phyloP scores from a whole-genome alignment of 2,113 vertebrate genomes.

The Pelobates fuscus region DNA sequence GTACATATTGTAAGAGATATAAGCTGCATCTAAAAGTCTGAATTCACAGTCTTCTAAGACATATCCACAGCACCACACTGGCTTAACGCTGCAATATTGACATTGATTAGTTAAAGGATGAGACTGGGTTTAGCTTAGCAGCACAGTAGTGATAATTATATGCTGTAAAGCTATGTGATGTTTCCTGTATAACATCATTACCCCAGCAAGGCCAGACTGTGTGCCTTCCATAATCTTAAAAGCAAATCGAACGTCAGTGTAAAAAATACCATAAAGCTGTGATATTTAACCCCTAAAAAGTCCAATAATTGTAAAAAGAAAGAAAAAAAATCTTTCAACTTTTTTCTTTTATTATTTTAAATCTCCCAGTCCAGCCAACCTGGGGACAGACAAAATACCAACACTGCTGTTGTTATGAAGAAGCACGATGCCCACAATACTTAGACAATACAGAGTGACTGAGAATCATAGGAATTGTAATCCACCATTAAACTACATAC shows the following conservation, averaged over 20 bases:
- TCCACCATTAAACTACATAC: too few species aligned
- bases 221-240: conserved; percentile 52
- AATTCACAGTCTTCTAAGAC: not conserved
- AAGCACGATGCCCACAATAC: too few species aligned
- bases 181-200: conserved; percentile 58
- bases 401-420: too few species aligned
- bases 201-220: conserved; percentile 50
- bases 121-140: conserved; percentile 16
- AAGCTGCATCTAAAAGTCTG: not conserved
- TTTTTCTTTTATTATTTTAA: too few species aligned
- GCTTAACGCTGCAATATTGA: conserved; percentile 1
- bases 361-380: too few species aligned
- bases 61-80: conserved; percentile 2
- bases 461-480: too few species aligned
- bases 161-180: conserved; percentile 58
- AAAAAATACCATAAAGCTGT: conserved; percentile 18
- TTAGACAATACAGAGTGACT: too few species aligned
- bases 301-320: too few species aligned
- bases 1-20: not conserved
- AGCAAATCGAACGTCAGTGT: conserved; percentile 37
- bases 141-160: conserved; percentile 45
- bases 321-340: too few species aligned
- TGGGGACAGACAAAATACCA: too few species aligned
- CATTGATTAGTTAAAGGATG: conserved; percentile 23
- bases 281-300: conserved; percentile 14